Percentiles rank a stretch among this genome's conserved stretches.
Conservation (phyloP, 2,888 invertebrate genomes). For the Ctenicera cuprea region DNA sequence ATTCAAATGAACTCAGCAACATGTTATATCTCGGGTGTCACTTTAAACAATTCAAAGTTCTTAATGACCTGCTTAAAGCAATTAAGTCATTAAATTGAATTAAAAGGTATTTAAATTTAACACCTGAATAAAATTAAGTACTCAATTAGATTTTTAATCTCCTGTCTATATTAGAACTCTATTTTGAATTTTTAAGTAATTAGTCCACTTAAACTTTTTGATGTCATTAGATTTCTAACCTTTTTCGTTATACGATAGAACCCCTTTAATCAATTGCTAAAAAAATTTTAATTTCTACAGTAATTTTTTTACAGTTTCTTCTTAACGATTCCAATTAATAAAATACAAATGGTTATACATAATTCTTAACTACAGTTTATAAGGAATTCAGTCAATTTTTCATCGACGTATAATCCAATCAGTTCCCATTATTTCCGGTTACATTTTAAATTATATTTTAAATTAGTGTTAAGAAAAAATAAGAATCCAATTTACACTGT, state of each 20-base stretch:
- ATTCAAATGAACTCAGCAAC: neutral
- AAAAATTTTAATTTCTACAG: too few species aligned
- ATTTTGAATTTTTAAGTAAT: too few species aligned
- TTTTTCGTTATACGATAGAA: too few species aligned
- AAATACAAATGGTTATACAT: too few species aligned
- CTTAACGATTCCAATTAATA: too few species aligned
- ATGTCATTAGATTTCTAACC: too few species aligned
- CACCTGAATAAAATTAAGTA: neutral
- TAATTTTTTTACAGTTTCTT: too few species aligned
- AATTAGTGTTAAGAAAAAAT: slow-evolving; percentile 57
- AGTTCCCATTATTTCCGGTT: slow-evolving; percentile 1
- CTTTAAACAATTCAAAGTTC: neutral
- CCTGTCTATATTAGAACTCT: neutral
- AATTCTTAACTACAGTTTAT: neutral
- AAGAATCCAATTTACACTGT: slow-evolving; percentile 24
- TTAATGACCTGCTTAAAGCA: neutral
- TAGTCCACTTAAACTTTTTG: too few species aligned
- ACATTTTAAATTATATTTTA: slow-evolving; percentile 2
- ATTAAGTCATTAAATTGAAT: neutral
- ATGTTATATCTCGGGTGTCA: neutral
- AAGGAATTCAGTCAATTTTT: neutral
- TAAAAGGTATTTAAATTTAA: neutral
- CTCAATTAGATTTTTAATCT: neutral
- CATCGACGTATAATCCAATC: neutral
- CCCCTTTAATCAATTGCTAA: too few species aligned